Evolutionary conservation across 1,140 invertebrate genomes (phyloP), one percentile per base, ranked within the genome.

Genomic region (Rhizoglyphus robini): DNA sequence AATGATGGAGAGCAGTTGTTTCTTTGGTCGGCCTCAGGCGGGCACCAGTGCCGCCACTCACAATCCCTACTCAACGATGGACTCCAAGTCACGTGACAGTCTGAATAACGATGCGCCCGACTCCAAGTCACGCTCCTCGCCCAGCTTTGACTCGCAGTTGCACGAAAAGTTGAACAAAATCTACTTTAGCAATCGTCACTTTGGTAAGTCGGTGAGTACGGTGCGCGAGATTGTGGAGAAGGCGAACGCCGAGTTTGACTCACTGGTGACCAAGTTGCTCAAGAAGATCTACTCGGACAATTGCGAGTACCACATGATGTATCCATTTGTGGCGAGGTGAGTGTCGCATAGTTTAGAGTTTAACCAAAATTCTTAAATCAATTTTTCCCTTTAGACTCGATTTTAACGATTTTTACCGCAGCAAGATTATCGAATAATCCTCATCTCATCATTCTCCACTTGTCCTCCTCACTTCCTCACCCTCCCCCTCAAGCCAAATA

Each of bases 221-320:
- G 27, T 38, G 13, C n/a, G 36, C 11, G 58, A 34, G 3, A 60
- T 46, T n/a, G 27, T 60, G 11, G 58, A 60, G 2, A 18, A 27
- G 36, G 58, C 58, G 15, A 60, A 60, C 38, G 36, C 58, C 3
- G 58, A 60, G 36, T 60, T 60, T 60, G 58, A 60, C 27, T 30
- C 58, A 20, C 27, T 60, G 15, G 58, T 60, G 1, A 60, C 15
- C 2, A 15, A 60, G 15, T 27, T 60, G 29, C 27, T 60, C 15
- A 60, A 60, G 27, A 60, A 60, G 38, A 60, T 60, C 36, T 60
- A 60, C 29, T 60, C 58, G 1, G 58, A 60, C 27, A 60, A 60
- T 46, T 60, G 58, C 29, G 58, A 60, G 29, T 60, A 60, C 29
- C 58, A 60, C 29, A 60, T 60, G 58, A 60, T 60, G 58, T 60